Base-by-base conservation (phyloP, 2,113 vertebrate genomes). In the Phalacrocorax pelagicus region DNA sequence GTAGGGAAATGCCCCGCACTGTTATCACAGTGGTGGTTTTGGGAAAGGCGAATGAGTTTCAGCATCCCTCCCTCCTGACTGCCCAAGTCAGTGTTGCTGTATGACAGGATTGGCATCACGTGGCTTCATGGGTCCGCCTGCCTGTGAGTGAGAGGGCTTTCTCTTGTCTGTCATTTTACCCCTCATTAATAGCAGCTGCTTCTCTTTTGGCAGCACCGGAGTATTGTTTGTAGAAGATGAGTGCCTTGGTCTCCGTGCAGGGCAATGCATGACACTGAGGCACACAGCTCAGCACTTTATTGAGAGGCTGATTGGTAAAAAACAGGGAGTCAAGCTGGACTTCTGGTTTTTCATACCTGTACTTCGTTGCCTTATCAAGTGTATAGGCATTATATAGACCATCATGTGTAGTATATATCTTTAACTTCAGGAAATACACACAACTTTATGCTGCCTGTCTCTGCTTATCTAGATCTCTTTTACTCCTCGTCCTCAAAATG, bases 261-360 rank as follows among this genome's bases (percentile, higher is more conserved):
- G n/a, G 65, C 54, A 10, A 1, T 5, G 36, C 3, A 3, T 26
- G 4, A 1, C 32, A 2, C 47, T 10, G 54, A 46, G n/a, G 12
- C 30, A 12, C 21, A 2, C 38, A 30, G 32, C 55, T 73, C 42
- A 71, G 54, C 29, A 6, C 36, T 57, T 67, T 15, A 5, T 62
- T n/a, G 63, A 36, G 32, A 77, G 18, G 8, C 15, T 30, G 8
- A 46, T 18, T 12, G 57, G 10, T 70, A 46, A 42, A 66, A 57
- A 62, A 17, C 9, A 69, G 6, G 6, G n/a, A 75, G 16, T 26
- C 34, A 21, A 61, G 34, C 14, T 73, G 57, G 12, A 8, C 12
- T 79, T 78, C 6, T 18, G 38, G 5, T 46, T 87, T 62, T 20
- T 70, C 38, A 1, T 51, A 17, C 10, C 46, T 12, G 5, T 21